phyloP scores from a whole-genome alignment of 2,113 vertebrate species.

The Cyanistes caeruleus region DNA sequence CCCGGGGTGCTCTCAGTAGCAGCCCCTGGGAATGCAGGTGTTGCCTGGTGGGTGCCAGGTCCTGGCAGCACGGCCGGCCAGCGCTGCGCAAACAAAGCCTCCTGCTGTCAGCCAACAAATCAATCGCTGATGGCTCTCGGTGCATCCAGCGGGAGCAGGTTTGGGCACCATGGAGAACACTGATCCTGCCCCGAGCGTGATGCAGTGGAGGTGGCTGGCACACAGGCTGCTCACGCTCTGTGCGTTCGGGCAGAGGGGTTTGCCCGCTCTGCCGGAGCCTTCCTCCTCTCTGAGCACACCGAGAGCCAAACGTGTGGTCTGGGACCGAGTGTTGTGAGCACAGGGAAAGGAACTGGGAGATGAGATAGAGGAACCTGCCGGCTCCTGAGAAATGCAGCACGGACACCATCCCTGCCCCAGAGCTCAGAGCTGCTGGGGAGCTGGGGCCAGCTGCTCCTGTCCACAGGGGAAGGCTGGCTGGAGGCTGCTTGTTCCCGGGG shows the following conservation, averaged over 20 bases:
- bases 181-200: neutral
- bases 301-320: neutral
- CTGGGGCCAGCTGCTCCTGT: neutral
- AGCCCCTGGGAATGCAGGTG: neutral
- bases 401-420: fast-evolving
- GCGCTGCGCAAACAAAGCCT: slow-evolving; percentile 15
- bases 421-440: neutral
- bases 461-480: neutral
- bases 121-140: neutral
- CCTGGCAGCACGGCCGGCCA: neutral
- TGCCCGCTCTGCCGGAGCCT: neutral
- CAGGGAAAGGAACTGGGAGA: neutral
- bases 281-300: neutral
- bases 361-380: neutral
- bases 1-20: fast-evolving
- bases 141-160: neutral
- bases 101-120: slow-evolving; percentile 1
- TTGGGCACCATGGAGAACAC: neutral
- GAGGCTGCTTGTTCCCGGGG: fast-evolving
- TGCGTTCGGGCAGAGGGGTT: fast-evolving
- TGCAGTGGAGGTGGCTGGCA: fast-evolving
- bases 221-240: neutral
- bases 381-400: neutral
- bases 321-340: neutral
- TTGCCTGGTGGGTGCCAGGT: neutral